phyloP scores from a whole-genome alignment of 2,888 invertebrate species.

The Lepidonotus clava region DNA sequence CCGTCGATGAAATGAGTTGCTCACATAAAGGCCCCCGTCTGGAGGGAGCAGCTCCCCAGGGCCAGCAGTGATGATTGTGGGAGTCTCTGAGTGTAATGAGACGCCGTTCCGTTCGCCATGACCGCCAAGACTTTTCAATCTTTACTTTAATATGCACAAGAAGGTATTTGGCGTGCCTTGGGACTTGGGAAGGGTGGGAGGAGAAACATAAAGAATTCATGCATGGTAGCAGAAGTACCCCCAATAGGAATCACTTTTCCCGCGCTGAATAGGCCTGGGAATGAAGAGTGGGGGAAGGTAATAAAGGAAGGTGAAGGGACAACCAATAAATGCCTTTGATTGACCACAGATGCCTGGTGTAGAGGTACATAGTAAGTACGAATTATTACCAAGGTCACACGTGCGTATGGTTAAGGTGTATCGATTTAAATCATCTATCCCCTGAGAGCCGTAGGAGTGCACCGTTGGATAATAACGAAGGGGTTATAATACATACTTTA shows the following conservation, averaged over 20 bases:
- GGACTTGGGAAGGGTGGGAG: not conserved
- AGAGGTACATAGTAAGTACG: not conserved
- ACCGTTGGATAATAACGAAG: too few relatives aligned
- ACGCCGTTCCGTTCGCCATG: not conserved
- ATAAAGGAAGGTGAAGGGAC: not conserved
- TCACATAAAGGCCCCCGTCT: too few relatives aligned
- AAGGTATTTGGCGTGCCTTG: not conserved
- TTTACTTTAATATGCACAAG: not conserved
- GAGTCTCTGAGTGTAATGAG: not conserved
- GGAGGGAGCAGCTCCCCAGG: too few relatives aligned
- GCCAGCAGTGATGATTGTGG: too few relatives aligned
- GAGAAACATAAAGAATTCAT: slow-evolving; percentile 23
- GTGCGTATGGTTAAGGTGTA: slow-evolving; percentile 7
- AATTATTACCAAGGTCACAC: not conserved
- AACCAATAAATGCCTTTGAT: not conserved
- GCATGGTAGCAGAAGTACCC: not conserved
- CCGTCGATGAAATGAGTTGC: too few relatives aligned
- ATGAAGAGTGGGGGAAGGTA: not conserved
- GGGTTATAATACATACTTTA: too few relatives aligned
- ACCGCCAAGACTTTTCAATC: not conserved
- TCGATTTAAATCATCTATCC: not conserved
- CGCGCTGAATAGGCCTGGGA: not conserved
- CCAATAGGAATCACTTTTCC: not conserved
- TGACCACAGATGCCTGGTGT: not conserved
- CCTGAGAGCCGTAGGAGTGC: too few relatives aligned